These are phyloP conservation scores for Slavum lentiscoides DNA, from an alignment of 2,888 invertebrate genomes.

Conservation along the genomic window DNA sequence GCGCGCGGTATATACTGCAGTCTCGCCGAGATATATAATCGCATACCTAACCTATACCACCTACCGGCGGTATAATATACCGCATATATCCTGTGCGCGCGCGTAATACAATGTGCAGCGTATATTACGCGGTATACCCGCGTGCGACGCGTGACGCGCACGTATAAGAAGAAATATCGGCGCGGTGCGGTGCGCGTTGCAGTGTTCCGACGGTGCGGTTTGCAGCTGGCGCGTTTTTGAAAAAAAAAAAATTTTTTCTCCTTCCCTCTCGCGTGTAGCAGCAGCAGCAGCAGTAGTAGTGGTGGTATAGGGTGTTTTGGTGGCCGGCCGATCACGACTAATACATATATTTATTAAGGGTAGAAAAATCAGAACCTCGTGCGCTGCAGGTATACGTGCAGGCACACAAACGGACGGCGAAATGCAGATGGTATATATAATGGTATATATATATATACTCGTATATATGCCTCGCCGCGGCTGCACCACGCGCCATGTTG, in stretches of 20 bases:
- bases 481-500: constrained; percentile 19
- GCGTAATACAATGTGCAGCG: background rate
- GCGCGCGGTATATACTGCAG: background rate
- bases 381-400: constrained; percentile 30
- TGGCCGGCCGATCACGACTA: background rate
- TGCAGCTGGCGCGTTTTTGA: constrained; percentile 38
- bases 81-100: background rate
- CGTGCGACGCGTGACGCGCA: background rate
- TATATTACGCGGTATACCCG: background rate
- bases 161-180: background rate
- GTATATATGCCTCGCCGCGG: background rate
- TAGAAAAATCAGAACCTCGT: constrained; percentile 35
- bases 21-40: background rate
- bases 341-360: constrained; percentile 21
- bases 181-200: too few species aligned
- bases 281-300: too few species aligned
- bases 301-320: constrained; percentile 21
- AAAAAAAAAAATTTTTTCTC: constrained; percentile 24
- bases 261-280: background rate
- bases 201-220: background rate
- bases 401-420: background rate
- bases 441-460: background rate
- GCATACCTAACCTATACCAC: background rate
- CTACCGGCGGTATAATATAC: background rate
- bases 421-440: constrained; percentile 42